Base-by-base conservation (phyloP, 2,888 invertebrate genomes). In the Minunthozetes semirufus region DNA sequence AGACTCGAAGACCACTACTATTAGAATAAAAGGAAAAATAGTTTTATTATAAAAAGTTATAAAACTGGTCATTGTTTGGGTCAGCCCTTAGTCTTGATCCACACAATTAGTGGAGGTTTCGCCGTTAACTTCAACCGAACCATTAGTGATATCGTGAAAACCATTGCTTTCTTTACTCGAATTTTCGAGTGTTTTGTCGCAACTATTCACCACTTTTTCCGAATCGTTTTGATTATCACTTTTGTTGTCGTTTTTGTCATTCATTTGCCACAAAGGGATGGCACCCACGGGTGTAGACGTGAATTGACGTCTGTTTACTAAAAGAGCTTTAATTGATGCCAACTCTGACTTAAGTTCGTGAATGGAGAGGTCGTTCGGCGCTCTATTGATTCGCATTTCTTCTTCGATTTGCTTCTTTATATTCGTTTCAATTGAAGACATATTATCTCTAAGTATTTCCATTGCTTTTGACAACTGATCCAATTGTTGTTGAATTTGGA, bases 211-310 rank as follows among this genome's bases (percentile, higher is more conserved):
- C 15, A 46, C 48, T 27, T 70, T 22, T 15, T 70, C 17, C 6
- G 48, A 70, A 8, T 70, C 70, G 9, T 70, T 19, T 70, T 70
- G 46, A 70, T 25, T 70, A 46, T 70, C 27, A 17, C n/a, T 63
- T 19, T 63, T 63, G 27, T 63, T 63, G 25, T 38, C 46, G 13
- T 73, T 73, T 27, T 61, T 61, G 33, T 59, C 59, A 38, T 72
- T 56, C 27, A 76, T 19, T 71, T 77, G 77, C 77, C 77, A 77
- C 19, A n/a, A n/a, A 63, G 77, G 77, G 25, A 77, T 77, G n/a
- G 59, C 13, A n/a, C 70, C 53, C 9, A 61, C 38, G 3, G 77
- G 76, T 22, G 53, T 59, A 8, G 70, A 27, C 19, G 76, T 48
- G 53, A 77, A 76, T 59, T 77, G 72, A 9, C 76, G 27, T 56